Base-by-base conservation (phyloP, 2,888 invertebrate genomes). In the Rotaria socialis region DNA sequence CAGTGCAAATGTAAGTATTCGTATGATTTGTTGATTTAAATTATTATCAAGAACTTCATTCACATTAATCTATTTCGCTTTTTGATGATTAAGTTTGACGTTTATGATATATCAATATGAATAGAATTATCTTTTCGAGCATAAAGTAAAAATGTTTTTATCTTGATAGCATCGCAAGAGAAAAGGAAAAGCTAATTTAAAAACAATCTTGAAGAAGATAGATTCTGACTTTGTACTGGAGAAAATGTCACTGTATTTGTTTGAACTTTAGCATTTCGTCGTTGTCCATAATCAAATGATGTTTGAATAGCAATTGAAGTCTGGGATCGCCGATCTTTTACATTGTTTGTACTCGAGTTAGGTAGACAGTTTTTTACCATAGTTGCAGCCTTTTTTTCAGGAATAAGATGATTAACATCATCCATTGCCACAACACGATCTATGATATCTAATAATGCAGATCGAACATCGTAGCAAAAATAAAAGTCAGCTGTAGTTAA, bases 201-300 rank as follows among this genome's bases (percentile, higher is more conserved):
- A 55, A 55, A 55, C 3, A 55, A 55, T 55, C 16, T 55, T 19
- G 55, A 55, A 5, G 16, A 19, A 55, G 55, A 55, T 5, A 55
- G 55, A 27, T 60, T 60, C 14, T 8, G 27, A 27, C 14, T 60
- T 35, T 60, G 27, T 27, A 60, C 6, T 2, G n/a, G 27, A 27
- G 4, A 60, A 27, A 60, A 1, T 35, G 27, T 60, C 27, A 60
- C 14, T 35, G n/a, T 60, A 35, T 60, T 27, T n/a, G 60, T 27
- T 60, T 60, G 60, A 27, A 60, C 27, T 60, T 60, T 60, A 60
- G 60, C 60, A 35, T 60, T 60, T n/a, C 60, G 60, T 27, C 60
- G 60, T 60, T n/a, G 27, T n/a, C 27, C 14, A 35, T 27, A 60
- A 27, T 60, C 8, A 60, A 7, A 4, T n/a, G n/a, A 60, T 60